Percentiles rank a stretch among this genome's conserved stretches.
Evolutionary conservation across 2,113 vertebrate species (phyloP).

Genomic region (Triplophysa siluroides): DNA sequence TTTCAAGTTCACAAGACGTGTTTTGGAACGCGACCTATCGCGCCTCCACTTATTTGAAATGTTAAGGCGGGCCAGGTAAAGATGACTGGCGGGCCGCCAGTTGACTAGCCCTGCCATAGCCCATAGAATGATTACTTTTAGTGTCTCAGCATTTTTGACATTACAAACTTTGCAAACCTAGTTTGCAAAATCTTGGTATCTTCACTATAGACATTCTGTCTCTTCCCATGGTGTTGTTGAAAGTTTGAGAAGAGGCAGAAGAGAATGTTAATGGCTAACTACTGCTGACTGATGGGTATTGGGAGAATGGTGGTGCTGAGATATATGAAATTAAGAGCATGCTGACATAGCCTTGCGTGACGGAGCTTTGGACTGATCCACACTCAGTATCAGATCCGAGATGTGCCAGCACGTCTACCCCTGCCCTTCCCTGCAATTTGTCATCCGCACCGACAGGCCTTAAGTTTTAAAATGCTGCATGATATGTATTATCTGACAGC

Average conservation of each 20-base stretch:
- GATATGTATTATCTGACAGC: conserved; percentile 47
- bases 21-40: too few relatives aligned
- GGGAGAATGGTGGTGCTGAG: conserved; percentile 39
- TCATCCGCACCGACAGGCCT: conserved; percentile 52
- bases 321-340: conserved; percentile 46
- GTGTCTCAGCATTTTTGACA: background rate
- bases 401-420: conserved; percentile 45
- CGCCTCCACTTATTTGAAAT: too few relatives aligned
- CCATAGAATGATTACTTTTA: conserved; percentile 3
- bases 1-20: too few relatives aligned
- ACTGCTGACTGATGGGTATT: conserved; percentile 46
- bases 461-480: conserved; percentile 38
- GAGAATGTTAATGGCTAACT: conserved; percentile 36
- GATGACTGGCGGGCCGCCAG: too few relatives aligned
- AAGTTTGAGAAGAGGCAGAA: conserved; percentile 24
- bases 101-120: background rate
- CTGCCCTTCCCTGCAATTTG: conserved; percentile 57
- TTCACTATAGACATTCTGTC: conserved; percentile 2
- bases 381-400: conserved; percentile 28
- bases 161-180: background rate
- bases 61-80: too few relatives aligned
- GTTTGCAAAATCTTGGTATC: conserved; percentile 9
- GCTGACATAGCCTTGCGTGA: conserved; percentile 47
- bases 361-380: conserved; percentile 32
- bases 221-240: conserved; percentile 25